Evolutionary conservation across 2,888 invertebrate species (phyloP), one percentile per base, ranked within the genome.

Genomic region (Apamea crenata): DNA sequence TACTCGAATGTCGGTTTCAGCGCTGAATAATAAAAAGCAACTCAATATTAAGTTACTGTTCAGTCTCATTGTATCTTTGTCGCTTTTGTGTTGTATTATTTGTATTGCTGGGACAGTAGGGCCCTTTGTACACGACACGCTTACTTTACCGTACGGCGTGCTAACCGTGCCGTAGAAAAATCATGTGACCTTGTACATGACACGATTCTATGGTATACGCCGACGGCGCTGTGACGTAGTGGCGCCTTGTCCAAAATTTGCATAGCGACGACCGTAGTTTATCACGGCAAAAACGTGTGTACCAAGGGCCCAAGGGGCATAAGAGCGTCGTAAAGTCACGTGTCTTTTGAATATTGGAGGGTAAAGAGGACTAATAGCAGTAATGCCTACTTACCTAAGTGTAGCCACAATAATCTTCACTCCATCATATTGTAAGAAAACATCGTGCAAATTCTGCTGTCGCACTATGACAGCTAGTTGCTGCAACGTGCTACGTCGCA

Each of bases 391-490:
- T 80, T 88, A 96, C 96, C 96, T 95, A 2, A 96, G 91, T 78
- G 94, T 92, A 84, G 95, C 92, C 53, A 95, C 91, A 71, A 97
- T 94, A 68, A 97, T 90, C 74, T 95, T 94, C 21, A 98, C 83
- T 0, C 98, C 98, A 80, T 97, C 96, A 71, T 96, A 94, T 72
- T 97, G 96, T 29, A 98, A 80, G 90, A 98, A 98, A 0, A 96
- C 91, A 50, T 97, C 97, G 87, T 98, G 98, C 59, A 97, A 90
- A 36, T 97, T 96, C 65, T 95, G 95, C 89, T 98, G 98, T 21
- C 98, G 97, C 91, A 98, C 92, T 97, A 98, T 97, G 1, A 98
- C 98, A 44, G 97, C 97, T 36, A 98, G 94, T 94, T 98, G 98
- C 80, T 98, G 97, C 78, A 98, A 93, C 56, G 98, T 98, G 71